Evolutionary conservation across 2,888 invertebrate species (phyloP).

Genomic region (Mesochorus sp.): DNA sequence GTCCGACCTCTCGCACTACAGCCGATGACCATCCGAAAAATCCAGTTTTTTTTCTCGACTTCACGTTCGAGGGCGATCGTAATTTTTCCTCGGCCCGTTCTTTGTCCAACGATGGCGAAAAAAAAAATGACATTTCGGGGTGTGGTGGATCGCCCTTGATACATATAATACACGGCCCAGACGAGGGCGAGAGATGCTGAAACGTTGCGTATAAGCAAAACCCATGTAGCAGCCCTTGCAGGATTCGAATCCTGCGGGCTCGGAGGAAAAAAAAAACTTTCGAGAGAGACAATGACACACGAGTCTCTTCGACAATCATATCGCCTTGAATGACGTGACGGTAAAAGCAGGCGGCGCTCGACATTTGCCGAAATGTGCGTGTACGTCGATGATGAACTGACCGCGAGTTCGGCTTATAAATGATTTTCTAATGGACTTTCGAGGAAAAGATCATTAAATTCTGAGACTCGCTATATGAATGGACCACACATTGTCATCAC

Average conservation of each 20-base stretch:
- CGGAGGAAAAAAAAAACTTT: too few species aligned
- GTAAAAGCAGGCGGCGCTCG: background rate
- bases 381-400: slow-evolving; percentile 40
- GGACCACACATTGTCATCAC: slow-evolving; percentile 16
- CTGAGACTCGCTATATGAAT: slow-evolving; percentile 3
- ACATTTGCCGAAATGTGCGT: background rate
- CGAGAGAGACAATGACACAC: background rate
- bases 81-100: slow-evolving; percentile 41
- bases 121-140: slow-evolving; percentile 42
- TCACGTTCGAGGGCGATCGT: slow-evolving; percentile 34
- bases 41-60: slow-evolving; percentile 11
- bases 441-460: slow-evolving; percentile 41
- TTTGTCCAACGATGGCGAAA: slow-evolving; percentile 24
- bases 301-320: background rate
- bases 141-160: slow-evolving; percentile 48
- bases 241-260: background rate
- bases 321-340: slow-evolving; percentile 26
- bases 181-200: background rate
- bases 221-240: slow-evolving; percentile 18
- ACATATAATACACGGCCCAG: slow-evolving; percentile 18
- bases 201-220: slow-evolving; percentile 16
- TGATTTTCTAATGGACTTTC: slow-evolving; percentile 59
- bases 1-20: background rate
- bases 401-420: slow-evolving; percentile 56
- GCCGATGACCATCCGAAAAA: slow-evolving; percentile 30